Evolutionary conservation across 2,888 invertebrate species (phyloP).

Genomic region (Prosapia bicincta): DNA sequence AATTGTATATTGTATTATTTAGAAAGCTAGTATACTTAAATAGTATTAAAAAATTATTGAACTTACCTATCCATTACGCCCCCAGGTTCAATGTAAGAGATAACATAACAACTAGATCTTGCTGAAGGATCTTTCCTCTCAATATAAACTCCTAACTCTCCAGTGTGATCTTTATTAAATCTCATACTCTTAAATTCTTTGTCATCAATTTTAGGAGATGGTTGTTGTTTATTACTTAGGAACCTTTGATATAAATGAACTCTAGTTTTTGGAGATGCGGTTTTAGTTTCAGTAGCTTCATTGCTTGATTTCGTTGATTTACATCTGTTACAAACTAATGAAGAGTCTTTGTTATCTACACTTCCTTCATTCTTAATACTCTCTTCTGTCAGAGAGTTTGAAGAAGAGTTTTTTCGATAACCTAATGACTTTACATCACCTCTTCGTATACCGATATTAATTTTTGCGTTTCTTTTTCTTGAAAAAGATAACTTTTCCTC

Average conservation of each 20-base stretch:
- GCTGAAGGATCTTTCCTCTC: conserved; percentile 40
- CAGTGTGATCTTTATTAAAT: conserved; percentile 41
- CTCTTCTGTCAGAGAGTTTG: conserved; percentile 20
- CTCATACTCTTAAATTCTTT: conserved; percentile 42
- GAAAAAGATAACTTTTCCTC: conserved; percentile 32
- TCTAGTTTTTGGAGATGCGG: conserved; percentile 1
- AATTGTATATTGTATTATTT: too few species aligned
- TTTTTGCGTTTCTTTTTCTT: conserved; percentile 30
- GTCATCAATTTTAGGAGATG: conserved; percentile 30
- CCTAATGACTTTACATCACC: conserved; percentile 33
- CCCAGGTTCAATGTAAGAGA: conserved; percentile 50
- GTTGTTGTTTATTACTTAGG: conserved; percentile 19
- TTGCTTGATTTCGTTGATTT: conserved; percentile 22
- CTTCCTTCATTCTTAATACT: conserved; percentile 13
- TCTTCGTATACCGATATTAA: conserved; percentile 32
- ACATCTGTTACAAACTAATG: conserved; percentile 29
- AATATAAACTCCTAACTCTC: conserved; percentile 43
- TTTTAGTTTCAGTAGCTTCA: not conserved
- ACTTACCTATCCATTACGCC: conserved; percentile 51
- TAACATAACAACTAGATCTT: conserved; percentile 45
- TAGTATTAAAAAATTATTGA: too few species aligned
- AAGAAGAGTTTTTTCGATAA: conserved; percentile 18
- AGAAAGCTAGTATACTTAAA: too few species aligned
- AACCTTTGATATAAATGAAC: conserved; percentile 29
- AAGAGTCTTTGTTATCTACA: conserved; percentile 18